phyloP scores from a whole-genome alignment of 2,888 invertebrate genomes.

The Eremobia ochroleuca region DNA sequence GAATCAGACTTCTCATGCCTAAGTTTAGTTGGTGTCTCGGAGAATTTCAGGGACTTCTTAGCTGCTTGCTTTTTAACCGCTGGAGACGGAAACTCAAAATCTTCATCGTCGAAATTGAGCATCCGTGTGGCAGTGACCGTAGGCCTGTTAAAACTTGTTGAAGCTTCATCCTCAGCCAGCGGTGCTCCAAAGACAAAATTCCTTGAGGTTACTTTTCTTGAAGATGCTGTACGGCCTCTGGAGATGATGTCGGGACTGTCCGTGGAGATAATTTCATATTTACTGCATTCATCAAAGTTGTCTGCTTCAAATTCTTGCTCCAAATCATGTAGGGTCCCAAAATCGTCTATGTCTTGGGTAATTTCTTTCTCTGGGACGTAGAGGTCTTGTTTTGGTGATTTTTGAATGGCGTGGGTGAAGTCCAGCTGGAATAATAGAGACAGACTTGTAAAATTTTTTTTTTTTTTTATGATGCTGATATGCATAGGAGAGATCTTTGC shows the following conservation, averaged over 20 bases:
- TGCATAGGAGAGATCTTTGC: not conserved
- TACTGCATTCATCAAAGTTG: constrained; percentile 85
- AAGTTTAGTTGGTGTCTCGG: constrained; percentile 80
- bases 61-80: constrained; percentile 79
- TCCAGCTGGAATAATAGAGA: constrained; percentile 79
- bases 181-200: constrained; percentile 88
- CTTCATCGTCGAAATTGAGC: constrained; percentile 85
- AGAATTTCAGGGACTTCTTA: constrained; percentile 85
- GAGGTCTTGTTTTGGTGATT: constrained; percentile 73
- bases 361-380: constrained; percentile 78
- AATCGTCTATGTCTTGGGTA: constrained; percentile 77
- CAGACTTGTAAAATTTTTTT: no score
- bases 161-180: constrained; percentile 82
- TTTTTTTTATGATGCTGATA: not conserved
- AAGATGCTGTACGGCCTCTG: constrained; percentile 76
- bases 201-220: constrained; percentile 80
- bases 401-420: constrained; percentile 80
- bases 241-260: constrained; percentile 89
- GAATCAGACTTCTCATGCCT: constrained; percentile 82
- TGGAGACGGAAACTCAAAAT: constrained; percentile 87
- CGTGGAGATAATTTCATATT: constrained; percentile 89
- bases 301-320: constrained; percentile 87
- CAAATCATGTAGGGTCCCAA: constrained; percentile 85
- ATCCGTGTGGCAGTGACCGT: constrained; percentile 79
- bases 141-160: constrained; percentile 85